These are phyloP conservation scores for Drosophila chauvacae DNA, from an alignment of 1,140 invertebrate genomes.

Conservation along the genomic window DNA sequence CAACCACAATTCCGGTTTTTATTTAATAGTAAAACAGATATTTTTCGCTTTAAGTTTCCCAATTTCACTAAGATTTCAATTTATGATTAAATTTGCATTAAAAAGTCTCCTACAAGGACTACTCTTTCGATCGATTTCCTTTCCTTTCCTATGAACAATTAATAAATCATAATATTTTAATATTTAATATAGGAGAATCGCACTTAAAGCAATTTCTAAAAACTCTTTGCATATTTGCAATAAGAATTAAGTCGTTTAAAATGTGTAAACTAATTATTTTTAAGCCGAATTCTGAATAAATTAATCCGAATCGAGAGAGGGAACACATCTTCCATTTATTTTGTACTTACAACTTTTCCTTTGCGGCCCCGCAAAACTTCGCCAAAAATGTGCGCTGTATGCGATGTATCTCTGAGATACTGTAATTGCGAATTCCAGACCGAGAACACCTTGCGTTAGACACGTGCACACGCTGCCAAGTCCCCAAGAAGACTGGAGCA, in stretches of 20 bases:
- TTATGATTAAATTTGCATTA: background rate
- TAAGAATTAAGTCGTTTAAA: background rate
- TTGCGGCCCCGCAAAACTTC: conserved; percentile 14
- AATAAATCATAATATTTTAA: conserved; percentile 3
- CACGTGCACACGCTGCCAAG: conserved; percentile 73
- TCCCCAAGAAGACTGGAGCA: conserved; percentile 75
- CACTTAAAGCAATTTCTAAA: background rate
- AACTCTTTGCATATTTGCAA: background rate
- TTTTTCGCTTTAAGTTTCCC: background rate
- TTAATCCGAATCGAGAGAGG: background rate
- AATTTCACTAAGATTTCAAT: background rate
- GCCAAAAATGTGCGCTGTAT: conserved; percentile 21
- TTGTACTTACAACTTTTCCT: conserved; percentile 20
- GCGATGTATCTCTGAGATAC: conserved; percentile 18
- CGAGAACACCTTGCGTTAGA: conserved; percentile 44
- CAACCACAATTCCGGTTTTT: background rate
- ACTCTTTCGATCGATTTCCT: background rate
- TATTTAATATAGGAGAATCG: background rate
- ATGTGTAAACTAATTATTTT: background rate
- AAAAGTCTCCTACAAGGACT: background rate
- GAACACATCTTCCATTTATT: background rate
- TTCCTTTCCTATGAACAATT: background rate
- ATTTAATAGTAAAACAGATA: background rate
- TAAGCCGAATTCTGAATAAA: background rate
- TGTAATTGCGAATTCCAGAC: conserved; percentile 6